These are phyloP conservation scores for Digitonthophagus gazella DNA, from an alignment of 2,888 invertebrate genomes.

Conservation along the genomic window DNA sequence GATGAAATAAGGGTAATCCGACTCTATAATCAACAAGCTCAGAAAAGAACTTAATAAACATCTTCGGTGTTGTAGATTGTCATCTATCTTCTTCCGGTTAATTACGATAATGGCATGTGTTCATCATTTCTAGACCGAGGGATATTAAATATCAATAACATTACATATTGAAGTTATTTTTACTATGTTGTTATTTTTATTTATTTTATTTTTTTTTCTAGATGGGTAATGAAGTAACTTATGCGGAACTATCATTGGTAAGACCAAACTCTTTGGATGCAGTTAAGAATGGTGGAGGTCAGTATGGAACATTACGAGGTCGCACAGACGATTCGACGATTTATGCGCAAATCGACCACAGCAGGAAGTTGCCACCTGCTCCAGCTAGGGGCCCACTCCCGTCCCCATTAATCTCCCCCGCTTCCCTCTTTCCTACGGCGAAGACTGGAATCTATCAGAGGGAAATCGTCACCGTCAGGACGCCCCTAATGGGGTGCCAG, in stretches of 20 bases:
- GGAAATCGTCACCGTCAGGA: constrained; percentile 70
- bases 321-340: constrained; percentile 64
- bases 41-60: too few relatives aligned
- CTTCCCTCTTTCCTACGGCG: constrained; percentile 46
- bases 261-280: constrained; percentile 56
- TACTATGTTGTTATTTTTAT: background rate
- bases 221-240: constrained; percentile 58
- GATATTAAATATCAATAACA: too few relatives aligned
- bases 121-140: too few relatives aligned
- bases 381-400: constrained; percentile 46
- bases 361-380: constrained; percentile 53
- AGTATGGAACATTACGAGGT: constrained; percentile 46
- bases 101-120: too few relatives aligned
- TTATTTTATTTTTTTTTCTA: constrained; percentile 27
- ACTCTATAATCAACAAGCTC: too few relatives aligned
- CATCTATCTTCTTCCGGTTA: too few relatives aligned
- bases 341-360: constrained; percentile 74
- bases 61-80: too few relatives aligned
- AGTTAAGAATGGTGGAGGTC: constrained; percentile 47
- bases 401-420: constrained; percentile 53
- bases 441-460: constrained; percentile 55
- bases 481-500: constrained; percentile 66
- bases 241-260: constrained; percentile 60
- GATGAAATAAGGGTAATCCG: too few relatives aligned
- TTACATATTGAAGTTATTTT: too few relatives aligned